Conservation (phyloP, 2,888 invertebrate genomes). For the Dinocampus coccinellae region DNA sequence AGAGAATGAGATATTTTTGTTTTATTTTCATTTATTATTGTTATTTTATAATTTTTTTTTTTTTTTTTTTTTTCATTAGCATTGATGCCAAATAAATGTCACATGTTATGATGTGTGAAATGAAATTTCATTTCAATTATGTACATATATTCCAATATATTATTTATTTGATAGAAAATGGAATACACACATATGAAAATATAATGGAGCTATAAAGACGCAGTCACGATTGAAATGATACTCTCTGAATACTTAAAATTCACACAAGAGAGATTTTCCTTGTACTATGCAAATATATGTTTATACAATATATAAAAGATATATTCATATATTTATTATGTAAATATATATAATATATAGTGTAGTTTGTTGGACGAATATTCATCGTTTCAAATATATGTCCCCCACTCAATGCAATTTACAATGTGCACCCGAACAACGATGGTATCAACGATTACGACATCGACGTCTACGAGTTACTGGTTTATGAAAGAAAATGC, state of each 20-base stretch:
- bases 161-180: too few relatives aligned
- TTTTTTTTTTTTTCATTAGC: too few relatives aligned
- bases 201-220: constrained; percentile 4
- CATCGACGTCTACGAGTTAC: background rate
- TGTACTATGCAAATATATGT: constrained; percentile 17
- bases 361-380: constrained; percentile 23
- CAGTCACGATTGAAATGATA: constrained; percentile 3
- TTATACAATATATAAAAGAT: background rate
- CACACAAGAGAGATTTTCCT: constrained; percentile 19
- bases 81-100: background rate
- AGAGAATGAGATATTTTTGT: too few relatives aligned
- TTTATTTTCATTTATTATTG: too few relatives aligned
- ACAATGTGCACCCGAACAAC: background rate
- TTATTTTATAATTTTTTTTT: too few relatives aligned
- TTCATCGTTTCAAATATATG: constrained; percentile 29
- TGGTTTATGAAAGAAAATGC: constrained; percentile 19
- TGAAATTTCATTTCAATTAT: background rate
- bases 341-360: background rate
- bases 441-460: constrained; percentile 14
- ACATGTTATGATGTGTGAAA: background rate
- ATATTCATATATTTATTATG: background rate
- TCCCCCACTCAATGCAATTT: constrained; percentile 23
- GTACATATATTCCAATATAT: background rate
- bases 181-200: background rate
- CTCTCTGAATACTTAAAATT: constrained; percentile 17